Evolutionary conservation across 2,888 invertebrate genomes (phyloP), one percentile per base, ranked within the genome.

Genomic region (Drosophila hawaiiensis): DNA sequence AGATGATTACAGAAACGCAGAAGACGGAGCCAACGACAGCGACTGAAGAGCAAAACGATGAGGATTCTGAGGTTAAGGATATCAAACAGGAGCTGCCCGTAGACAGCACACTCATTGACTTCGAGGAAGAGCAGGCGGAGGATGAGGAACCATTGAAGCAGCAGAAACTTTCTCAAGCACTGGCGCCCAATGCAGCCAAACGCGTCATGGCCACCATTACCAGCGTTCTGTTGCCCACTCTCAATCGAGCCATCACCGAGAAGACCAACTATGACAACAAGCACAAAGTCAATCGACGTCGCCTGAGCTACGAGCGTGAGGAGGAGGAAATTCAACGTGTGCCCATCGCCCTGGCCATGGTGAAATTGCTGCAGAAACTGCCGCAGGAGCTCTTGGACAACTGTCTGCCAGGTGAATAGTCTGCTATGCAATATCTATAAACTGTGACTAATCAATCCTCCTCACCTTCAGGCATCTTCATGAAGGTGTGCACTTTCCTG

Each of bases 261-360:
- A 94, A 96, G 92, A 96, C 96, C 0, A 95, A 95, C 10, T 95
- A 96, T 78, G 97, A 97, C 81, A 94, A 94, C 37, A 96, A 96
- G 16, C 97, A 98, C 91, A 97, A 97, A 90, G 93, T 96, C 0
- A 97, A 97, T 91, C 95, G 96, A 3, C 96, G 95, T 65, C 95
- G 95, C 39, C 94, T 94, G 3, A 95, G 95, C 29, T 93, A 94
- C 12, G 96, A 96, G 84, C 95, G 96, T n/a, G 98, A 99, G 91
- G 96, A 97, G 88, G 97, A 98, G 77, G 98, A 99, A 90, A 96
- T 98, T 83, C 94, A 97, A 76, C 95, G 98, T 56, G 97, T 99
- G 10, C 99, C 99, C 0, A 96, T 99, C 70, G 98, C 98, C 0
- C 93, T 99, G 64, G 98, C 99, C 1, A 95, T 98, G 64, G 97